Conservation (phyloP, 30 jellyfish, hydroid and myxozoan genomes). For the Morbakka virulenta region DNA sequence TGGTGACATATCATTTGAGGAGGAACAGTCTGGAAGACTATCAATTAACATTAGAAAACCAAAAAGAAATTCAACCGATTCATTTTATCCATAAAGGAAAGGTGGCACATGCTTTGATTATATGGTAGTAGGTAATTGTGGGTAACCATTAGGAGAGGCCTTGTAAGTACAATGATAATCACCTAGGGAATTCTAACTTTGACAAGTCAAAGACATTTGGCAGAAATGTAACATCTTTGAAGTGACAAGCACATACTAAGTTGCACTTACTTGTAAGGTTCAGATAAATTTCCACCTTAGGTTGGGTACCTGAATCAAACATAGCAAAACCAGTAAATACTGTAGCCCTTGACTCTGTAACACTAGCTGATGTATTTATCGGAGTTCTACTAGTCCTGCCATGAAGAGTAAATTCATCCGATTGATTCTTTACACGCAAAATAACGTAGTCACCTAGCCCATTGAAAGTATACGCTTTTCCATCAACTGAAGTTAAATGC, state of each 20-base stretch:
- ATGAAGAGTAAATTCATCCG: constrained; percentile 43
- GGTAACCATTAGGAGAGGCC: neutral
- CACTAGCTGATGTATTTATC: constrained; percentile 4
- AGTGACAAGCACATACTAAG: too few species aligned
- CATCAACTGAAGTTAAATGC: constrained; percentile 56
- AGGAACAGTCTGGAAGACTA: too few species aligned
- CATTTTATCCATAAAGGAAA: neutral
- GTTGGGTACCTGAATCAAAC: constrained; percentile 48
- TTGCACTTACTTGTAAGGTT: constrained; percentile 59
- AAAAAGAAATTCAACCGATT: too few species aligned
- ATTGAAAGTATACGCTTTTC: constrained; percentile 55
- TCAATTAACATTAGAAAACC: too few species aligned
- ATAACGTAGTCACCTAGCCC: constrained; percentile 67
- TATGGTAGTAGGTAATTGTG: neutral
- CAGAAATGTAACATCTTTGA: too few species aligned
- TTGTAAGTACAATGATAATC: neutral
- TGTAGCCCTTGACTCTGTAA: constrained; percentile 51
- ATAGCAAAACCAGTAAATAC: constrained; percentile 68
- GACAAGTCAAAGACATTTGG: too few species aligned
- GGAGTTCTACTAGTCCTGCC: constrained; percentile 59
- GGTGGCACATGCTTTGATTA: neutral
- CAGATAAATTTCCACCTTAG: constrained; percentile 41
- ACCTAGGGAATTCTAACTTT: neutral
- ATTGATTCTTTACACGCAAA: constrained; percentile 34
- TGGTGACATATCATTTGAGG: too few species aligned